A percentile compares a stretch with the other conserved stretches of the same genome.
phyloP scores from a whole-genome alignment of 2,797 vertebrate genomes.

The Vultur gryphus region DNA sequence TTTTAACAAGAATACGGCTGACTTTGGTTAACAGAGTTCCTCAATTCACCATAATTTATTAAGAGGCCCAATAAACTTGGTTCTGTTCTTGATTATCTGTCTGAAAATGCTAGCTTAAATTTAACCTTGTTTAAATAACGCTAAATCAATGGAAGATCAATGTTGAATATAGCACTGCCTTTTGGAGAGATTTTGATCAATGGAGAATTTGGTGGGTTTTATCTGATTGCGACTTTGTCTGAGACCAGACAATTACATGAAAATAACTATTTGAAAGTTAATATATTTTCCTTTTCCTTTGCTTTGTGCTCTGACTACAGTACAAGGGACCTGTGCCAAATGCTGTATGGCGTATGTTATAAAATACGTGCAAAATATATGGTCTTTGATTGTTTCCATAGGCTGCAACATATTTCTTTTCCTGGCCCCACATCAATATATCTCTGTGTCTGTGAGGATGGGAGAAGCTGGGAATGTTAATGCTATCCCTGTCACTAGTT shows the following conservation, averaged over 20 bases:
- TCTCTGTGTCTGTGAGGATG: background rate
- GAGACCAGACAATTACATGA: slow-evolving; percentile 27
- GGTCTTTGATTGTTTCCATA: background rate
- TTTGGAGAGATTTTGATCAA: slow-evolving; percentile 47
- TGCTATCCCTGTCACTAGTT: background rate
- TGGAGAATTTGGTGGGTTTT: slow-evolving; percentile 10
- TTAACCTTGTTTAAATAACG: slow-evolving; percentile 46
- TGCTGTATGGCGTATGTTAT: background rate
- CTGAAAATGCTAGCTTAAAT: slow-evolving; percentile 35
- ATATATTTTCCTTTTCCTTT: slow-evolving; percentile 28
- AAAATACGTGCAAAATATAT: background rate
- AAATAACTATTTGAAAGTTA: slow-evolving; percentile 52
- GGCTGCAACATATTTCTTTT: background rate
- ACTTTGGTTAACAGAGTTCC: background rate
- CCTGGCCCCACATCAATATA: background rate
- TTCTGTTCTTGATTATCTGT: background rate
- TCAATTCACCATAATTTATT: background rate
- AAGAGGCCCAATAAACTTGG: background rate
- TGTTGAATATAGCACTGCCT: slow-evolving; percentile 43
- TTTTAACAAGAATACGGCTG: background rate
- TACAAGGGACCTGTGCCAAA: background rate
- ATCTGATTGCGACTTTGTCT: slow-evolving; percentile 27
- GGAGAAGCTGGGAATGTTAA: background rate
- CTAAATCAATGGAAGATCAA: slow-evolving; percentile 59
- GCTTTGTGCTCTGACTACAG: background rate